These are phyloP conservation scores for Gymnothorax javanicus DNA, from an alignment of 2,797 vertebrate genomes.

Conservation along the genomic window DNA sequence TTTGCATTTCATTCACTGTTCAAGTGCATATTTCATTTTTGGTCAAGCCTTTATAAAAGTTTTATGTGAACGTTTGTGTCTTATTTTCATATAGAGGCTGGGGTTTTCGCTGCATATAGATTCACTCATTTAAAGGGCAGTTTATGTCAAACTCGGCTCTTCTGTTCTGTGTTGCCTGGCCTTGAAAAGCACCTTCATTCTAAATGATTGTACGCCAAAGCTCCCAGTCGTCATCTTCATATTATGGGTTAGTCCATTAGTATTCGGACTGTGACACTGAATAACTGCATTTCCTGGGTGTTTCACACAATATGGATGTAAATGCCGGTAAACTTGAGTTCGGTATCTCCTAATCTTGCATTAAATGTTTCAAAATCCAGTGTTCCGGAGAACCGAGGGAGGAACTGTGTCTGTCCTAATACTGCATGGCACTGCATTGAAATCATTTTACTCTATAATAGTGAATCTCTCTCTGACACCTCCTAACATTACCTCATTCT, in stretches of 20 bases:
- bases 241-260: constrained; percentile 47
- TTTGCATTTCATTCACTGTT: constrained; percentile 67
- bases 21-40: constrained; percentile 54
- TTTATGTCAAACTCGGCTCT: constrained; percentile 32
- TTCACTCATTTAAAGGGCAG: constrained; percentile 44
- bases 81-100: constrained; percentile 44
- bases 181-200: constrained; percentile 50
- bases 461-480: constrained; percentile 75
- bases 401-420: too few species aligned
- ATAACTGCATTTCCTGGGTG: too few species aligned
- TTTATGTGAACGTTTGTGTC: constrained; percentile 20
- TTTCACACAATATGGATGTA: too few species aligned
- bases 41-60: constrained; percentile 46
- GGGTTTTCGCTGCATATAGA: constrained; percentile 40
- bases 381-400: too few species aligned
- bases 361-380: too few species aligned
- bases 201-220: constrained; percentile 60
- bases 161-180: neutral
- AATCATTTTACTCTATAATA: constrained; percentile 79
- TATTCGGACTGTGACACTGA: too few species aligned
- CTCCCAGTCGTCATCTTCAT: constrained; percentile 69
- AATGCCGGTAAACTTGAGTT: too few species aligned
- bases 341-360: too few species aligned
- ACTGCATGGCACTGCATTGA: constrained; percentile 29
- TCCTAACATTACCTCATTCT: constrained; percentile 95